These are phyloP conservation scores for Vandiemenella viatica DNA, from an alignment of 2,888 invertebrate genomes.

Conservation along the genomic window DNA sequence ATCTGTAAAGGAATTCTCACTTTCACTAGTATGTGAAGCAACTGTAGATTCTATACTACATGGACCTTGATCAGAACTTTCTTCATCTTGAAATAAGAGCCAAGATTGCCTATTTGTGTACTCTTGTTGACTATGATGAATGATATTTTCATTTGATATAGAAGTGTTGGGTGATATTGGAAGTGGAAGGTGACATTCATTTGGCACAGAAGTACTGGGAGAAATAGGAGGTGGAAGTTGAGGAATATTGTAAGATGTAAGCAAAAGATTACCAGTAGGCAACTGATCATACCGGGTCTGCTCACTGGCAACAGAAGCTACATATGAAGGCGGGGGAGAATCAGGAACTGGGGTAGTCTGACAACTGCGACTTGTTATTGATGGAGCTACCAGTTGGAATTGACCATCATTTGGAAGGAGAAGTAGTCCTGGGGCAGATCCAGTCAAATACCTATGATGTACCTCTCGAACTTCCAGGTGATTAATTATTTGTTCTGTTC, in stretches of 20 bases:
- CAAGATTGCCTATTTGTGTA: neutral
- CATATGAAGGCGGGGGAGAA: slow-evolving; percentile 21
- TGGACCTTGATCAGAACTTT: neutral
- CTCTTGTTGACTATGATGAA: neutral
- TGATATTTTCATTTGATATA: neutral
- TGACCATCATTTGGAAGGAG: slow-evolving; percentile 1
- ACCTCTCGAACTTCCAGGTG: neutral
- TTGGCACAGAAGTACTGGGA: too few relatives aligned
- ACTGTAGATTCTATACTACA: neutral
- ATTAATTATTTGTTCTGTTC: neutral
- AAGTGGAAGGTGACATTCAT: too few relatives aligned
- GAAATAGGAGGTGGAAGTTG: too few relatives aligned
- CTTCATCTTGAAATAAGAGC: neutral
- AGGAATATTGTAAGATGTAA: neutral
- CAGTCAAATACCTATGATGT: neutral
- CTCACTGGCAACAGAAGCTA: slow-evolving; percentile 9
- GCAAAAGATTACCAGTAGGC: neutral
- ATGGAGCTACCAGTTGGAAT: slow-evolving; percentile 14
- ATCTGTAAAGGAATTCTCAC: neutral
- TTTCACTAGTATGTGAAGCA: neutral
- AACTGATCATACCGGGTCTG: neutral
- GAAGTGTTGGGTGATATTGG: too few relatives aligned
- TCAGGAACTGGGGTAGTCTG: slow-evolving; percentile 20
- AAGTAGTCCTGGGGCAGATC: slow-evolving; percentile 2
- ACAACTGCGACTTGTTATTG: slow-evolving; percentile 15